These are phyloP conservation scores for Apteryx mantelli DNA, from an alignment of 2,113 vertebrate genomes.

Conservation along the genomic window DNA sequence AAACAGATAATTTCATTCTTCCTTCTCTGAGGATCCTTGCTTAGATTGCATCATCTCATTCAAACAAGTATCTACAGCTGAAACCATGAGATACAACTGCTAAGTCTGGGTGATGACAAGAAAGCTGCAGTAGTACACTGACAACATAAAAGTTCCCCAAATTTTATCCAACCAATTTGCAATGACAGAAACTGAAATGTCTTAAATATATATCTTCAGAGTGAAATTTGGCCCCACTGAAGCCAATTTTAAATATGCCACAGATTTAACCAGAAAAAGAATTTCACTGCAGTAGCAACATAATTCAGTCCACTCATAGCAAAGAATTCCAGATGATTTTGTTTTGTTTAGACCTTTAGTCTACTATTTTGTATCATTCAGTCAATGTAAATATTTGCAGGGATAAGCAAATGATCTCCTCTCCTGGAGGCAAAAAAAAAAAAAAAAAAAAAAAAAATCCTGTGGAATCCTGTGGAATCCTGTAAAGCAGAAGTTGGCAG, in stretches of 20 bases:
- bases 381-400: neutral
- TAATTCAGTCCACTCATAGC: neutral
- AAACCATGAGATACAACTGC: neutral
- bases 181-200: neutral
- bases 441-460: neutral
- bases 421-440: neutral
- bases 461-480: neutral
- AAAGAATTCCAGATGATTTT: neutral
- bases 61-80: neutral
- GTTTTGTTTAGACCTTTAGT: neutral
- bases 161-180: neutral
- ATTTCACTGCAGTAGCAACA: neutral
- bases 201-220: neutral
- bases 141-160: neutral
- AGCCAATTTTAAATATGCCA: neutral
- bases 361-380: neutral
- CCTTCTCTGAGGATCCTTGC: neutral
- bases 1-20: neutral
- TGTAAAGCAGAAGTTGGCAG: neutral
- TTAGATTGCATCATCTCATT: neutral
- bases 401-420: neutral
- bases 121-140: neutral
- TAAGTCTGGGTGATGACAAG: slow-evolving; percentile 23
- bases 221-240: neutral
- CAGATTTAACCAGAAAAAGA: neutral